phyloP scores from a whole-genome alignment of 2,113 vertebrate genomes.

The Gallinago media region DNA sequence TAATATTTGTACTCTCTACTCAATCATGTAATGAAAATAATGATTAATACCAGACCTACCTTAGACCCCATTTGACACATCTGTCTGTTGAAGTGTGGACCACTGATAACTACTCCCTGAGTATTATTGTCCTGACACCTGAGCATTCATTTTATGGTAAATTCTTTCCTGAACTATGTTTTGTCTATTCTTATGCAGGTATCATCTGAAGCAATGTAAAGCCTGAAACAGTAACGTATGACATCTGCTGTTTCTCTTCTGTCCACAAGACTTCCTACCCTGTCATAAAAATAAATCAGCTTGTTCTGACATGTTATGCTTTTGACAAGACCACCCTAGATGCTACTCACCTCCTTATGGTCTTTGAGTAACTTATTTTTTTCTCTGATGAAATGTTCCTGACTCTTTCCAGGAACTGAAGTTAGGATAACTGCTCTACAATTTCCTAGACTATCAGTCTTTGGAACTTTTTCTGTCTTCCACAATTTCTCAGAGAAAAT shows the following conservation, averaged over 20 bases:
- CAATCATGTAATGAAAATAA: not conserved
- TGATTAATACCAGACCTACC: not conserved
- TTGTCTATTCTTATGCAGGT: not conserved
- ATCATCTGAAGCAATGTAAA: not conserved
- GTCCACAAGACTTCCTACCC: not conserved
- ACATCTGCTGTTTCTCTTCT: not conserved
- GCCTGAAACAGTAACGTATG: not conserved
- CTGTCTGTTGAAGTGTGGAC: not conserved
- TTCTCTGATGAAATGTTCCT: not conserved
- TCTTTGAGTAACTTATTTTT: not conserved
- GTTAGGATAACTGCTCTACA: not conserved
- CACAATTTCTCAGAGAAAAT: not conserved
- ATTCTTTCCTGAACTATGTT: not conserved
- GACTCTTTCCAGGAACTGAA: not conserved
- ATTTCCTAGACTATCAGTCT: not conserved
- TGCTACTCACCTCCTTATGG: not conserved
- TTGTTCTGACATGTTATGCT: not conserved
- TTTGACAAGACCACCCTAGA: not conserved
- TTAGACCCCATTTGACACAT: not conserved
- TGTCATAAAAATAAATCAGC: not conserved
- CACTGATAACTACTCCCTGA: not conserved
- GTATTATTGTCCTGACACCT: not conserved
- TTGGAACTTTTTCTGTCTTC: not conserved
- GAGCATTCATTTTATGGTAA: not conserved
- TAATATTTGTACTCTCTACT: not conserved